A percentile compares a stretch with the other conserved stretches of the same genome.
Conservation (phyloP, 2,113 vertebrate genomes). For the Dolichallabes microphthalmus region DNA sequence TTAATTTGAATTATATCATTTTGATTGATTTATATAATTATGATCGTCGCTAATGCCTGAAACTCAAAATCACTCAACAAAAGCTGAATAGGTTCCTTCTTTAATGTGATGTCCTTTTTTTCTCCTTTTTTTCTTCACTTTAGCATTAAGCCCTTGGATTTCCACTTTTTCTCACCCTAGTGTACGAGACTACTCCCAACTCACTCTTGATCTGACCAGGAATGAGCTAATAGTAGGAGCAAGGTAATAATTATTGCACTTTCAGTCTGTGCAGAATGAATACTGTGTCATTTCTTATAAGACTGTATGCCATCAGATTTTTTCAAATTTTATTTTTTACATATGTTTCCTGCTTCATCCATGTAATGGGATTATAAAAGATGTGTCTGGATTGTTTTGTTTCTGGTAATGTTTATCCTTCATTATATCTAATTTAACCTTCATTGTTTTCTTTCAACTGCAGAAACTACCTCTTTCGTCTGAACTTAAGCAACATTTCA, state of each 20-base stretch:
- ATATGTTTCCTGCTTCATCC: too few relatives aligned
- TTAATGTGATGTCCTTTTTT: background rate
- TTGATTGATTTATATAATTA: background rate
- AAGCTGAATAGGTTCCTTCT: background rate
- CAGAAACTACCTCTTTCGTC: constrained; percentile 98
- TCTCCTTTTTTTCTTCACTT: constrained; percentile 34
- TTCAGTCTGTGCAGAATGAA: background rate
- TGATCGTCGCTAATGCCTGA: background rate
- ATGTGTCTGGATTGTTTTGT: background rate
- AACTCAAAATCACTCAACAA: background rate
- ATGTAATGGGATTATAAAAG: background rate
- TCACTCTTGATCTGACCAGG: constrained; percentile 91
- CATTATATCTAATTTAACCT: background rate
- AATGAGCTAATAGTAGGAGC: constrained; percentile 97
- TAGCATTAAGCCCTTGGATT: constrained; percentile 91
- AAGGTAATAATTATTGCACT: constrained; percentile 77
- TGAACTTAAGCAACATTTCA: constrained; percentile 91
- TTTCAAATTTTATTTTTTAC: background rate
- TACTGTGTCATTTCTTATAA: background rate
- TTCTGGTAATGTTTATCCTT: background rate
- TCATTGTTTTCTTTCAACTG: constrained; percentile 37
- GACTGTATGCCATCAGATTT: background rate
- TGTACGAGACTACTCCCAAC: constrained; percentile 91
- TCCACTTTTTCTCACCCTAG: constrained; percentile 86
- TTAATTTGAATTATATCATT: background rate